Base-by-base conservation (phyloP, 2,888 invertebrate genomes). In the Rhynchonema sp. region DNA sequence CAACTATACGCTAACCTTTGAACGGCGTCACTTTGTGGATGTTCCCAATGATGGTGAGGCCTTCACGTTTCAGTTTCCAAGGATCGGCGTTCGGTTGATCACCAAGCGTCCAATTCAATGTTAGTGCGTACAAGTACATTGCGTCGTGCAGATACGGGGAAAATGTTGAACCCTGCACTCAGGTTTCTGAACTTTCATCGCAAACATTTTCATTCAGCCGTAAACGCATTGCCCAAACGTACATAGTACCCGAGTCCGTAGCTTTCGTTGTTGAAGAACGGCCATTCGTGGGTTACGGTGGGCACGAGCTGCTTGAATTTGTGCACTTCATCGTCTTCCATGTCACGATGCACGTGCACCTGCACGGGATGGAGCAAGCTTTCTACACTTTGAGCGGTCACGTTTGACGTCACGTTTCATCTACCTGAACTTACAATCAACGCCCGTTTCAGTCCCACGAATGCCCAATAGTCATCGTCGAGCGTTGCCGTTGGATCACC, bases 131-230 rank as follows among this genome's bases (percentile, higher is more conserved):
- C 23, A 58, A 52, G 20, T 46, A 46, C 23, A 52, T 28, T 22
- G 58, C 46, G 29, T 58, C 58, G 27, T 46, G 27, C 52, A 58
- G 29, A 26, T 49, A 58, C 29, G 58, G 58, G 2, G 58, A 25
- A 28, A 49, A 58, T n/a, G 49, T 20, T 28, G 58, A 58, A 49
- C 28, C 58, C 58, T 52, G 52, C 9, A 13, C 6, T 13, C 6
- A 6, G 38, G 17, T 38, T 6, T 13, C 6, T 38, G 9, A 38
- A 38, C 17, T 17, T 13, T 13, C 38, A 38, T 13, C 17, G 9
- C 6, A 38, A 13, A 17, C 6, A 38, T 38, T 17, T 38, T 17
- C 6, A 38, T 38, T 17, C 6, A 38, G 6, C 38, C 38, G 17
- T 38, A 13, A 38, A 38, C n/a, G n/a, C n/a, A n/a, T n/a, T n/a